Conservation (phyloP, 2,888 invertebrate genomes). For the Notodonta dromedarius region DNA sequence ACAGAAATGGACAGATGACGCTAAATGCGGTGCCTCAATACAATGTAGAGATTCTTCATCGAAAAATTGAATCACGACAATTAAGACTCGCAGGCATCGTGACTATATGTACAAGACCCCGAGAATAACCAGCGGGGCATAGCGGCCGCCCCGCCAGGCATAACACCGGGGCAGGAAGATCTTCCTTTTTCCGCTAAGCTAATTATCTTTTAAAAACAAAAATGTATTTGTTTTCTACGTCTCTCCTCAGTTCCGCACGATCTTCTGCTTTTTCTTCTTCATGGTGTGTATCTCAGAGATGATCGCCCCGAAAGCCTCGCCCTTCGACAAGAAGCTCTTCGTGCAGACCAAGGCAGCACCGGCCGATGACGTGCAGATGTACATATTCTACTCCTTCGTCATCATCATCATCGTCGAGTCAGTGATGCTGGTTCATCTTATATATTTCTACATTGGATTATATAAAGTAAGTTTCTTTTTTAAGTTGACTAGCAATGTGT, state of each 20-base stretch:
- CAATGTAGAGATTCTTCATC: too few species aligned
- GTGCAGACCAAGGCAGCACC: constrained; percentile 9
- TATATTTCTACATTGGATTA: constrained; percentile 40
- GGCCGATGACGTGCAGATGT: constrained; percentile 6
- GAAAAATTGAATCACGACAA: too few species aligned
- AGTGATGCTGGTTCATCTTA: constrained; percentile 34
- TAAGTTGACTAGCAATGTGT: too few species aligned
- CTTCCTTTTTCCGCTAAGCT: too few species aligned
- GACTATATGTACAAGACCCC: too few species aligned
- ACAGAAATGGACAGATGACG: too few species aligned
- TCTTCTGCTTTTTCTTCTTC: constrained; percentile 43
- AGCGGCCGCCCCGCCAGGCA: too few species aligned
- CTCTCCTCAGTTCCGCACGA: constrained; percentile 48
- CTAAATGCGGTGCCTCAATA: too few species aligned
- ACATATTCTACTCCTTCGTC: constrained; percentile 36
- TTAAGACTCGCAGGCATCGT: too few species aligned
- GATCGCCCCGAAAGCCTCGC: constrained; percentile 24
- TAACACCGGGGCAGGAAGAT: too few species aligned
- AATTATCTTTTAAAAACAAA: too few species aligned
- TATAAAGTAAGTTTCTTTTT: constrained; percentile 37
- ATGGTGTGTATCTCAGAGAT: constrained; percentile 36
- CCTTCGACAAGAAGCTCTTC: constrained; percentile 22
- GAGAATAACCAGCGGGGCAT: too few species aligned
- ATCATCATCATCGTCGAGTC: constrained; percentile 41
- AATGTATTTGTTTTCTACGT: background rate